Evolutionary conservation across 1,140 invertebrate species (phyloP).

Genomic region (Cotesia glomerata): DNA sequence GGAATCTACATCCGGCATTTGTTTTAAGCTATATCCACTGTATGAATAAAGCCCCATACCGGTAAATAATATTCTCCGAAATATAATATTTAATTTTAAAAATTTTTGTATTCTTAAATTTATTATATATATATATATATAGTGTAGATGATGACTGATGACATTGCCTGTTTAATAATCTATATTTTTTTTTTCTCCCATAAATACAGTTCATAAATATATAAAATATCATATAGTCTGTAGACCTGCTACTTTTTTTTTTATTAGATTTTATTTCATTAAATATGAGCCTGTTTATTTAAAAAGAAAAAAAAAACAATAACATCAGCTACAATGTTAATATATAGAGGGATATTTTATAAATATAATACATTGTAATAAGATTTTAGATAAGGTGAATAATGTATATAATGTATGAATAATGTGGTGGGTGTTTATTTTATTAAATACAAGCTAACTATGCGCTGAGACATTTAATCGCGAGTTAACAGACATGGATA

Average conservation of each 20-base stretch:
- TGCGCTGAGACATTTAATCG: background rate
- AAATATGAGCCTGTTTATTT: no score
- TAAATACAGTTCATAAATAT: no score
- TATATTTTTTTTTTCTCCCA: no score
- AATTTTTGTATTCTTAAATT: background rate
- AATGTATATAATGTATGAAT: background rate
- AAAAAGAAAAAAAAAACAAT: background rate
- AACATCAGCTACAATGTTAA: background rate
- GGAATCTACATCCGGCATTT: conserved; percentile 28
- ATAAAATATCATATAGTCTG: no score
- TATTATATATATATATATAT: background rate
- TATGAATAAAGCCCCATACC: background rate
- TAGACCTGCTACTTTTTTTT: no score
- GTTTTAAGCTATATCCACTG: conserved; percentile 15
- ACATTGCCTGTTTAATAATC: background rate
- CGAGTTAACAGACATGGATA: background rate
- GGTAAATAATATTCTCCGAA: conserved; percentile 14
- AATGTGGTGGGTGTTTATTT: background rate
- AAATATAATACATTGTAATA: background rate
- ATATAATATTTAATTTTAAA: background rate
- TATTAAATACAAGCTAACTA: background rate
- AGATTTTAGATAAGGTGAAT: background rate
- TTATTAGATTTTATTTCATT: no score
- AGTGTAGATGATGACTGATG: background rate
- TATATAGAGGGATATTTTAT: background rate